Evolutionary conservation across 2,888 invertebrate species (phyloP), one percentile per base, ranked within the genome.

Genomic region (Drosophila neutralis): DNA sequence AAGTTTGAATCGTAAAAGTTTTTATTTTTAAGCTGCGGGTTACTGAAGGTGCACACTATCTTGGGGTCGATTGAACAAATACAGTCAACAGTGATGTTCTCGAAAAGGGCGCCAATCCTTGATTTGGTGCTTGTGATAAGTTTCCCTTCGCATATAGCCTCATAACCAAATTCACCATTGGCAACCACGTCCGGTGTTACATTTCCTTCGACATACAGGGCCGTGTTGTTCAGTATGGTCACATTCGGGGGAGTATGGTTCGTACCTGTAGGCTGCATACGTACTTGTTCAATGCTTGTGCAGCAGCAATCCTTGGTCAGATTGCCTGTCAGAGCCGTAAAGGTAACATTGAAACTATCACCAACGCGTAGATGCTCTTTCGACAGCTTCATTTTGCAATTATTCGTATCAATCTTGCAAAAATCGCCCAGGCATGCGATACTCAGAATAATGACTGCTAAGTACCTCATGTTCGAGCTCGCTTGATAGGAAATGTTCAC

Each of bases 331-430:
- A 27, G 5, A 27, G 29, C 29, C 29, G 7, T 29, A 1, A 45
- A 21, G 1, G 21, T 45, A 21, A 45, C 13, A 24, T 21, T 45
- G 21, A 45, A 24, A 0, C 0, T 7, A 21, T 45, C 45, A 2
- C 15, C 21, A 7, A 13, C 13, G 7, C 21, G 45, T 7, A 4
- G 21, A 45, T 45, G 4, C 21, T 45, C 13, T 15, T 7, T 4
- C 21, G 45, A 45, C 45, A 45, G 13, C 4, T 4, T 1, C 2
- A 45, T 11, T 21, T 21, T 11, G 5, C 0, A 42, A 4, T 2
- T 11, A 2, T 11, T 1, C 5, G 4, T 0, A 38, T 40, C 4
- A n/a, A 11, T 10, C 1, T 0, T 0, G n/a, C 2, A 4, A 4
- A 42, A 21, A 11, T 21, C 21, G 5, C 0, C 10, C 2, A 42